Base-by-base conservation (phyloP, 2,888 invertebrate genomes). In the Eustalomyia histrio region DNA sequence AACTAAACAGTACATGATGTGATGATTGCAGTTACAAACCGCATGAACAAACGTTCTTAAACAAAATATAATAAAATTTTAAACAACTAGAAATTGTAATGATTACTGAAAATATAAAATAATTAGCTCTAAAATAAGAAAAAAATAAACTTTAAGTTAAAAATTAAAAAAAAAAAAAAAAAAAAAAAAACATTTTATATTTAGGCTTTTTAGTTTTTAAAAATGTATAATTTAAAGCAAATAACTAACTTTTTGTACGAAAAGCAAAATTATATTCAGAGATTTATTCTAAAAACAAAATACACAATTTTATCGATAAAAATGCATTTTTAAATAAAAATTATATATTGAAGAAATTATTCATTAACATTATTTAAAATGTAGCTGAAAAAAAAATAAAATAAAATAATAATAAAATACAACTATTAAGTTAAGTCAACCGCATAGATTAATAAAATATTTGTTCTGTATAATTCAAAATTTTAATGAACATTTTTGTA, bases 221-320 rank as follows among this genome's bases (percentile, higher is more conserved):
- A 65, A 76, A 57, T 76, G 52, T 29, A 50, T 58, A 24, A 63
- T 60, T 68, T 60, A 71, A 79, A 80, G 74, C 12, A 57, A 63
- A 39, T 78, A 61, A 47, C n/a, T 14, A 60, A 79, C 50, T 53
- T 58, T 78, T 76, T 83, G 79, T 84, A 86, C 85, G 84, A 86
- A 85, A 86, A 87, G 87, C 89, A 88, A 89, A 88, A 88, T 87
- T 87, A 69, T 67, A 86, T 88, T 88, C 88, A 88, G 88, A 89
- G 88, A 88, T 88, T 87, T 85, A 85, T 86, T 83, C 67, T 72
- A 53, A 64, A 74, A 79, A 63, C 39, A 52, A 73, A 72, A 67
- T 63, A 75, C 55, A 67, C 43, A 76, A 72, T 47, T 74, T 79
- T 79, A 65, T 24, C 9, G 35, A 52, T 72, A 75, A 76, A 50